Evolutionary conservation across 2,113 vertebrate species (phyloP).

Genomic region (Pandion haliaetus): DNA sequence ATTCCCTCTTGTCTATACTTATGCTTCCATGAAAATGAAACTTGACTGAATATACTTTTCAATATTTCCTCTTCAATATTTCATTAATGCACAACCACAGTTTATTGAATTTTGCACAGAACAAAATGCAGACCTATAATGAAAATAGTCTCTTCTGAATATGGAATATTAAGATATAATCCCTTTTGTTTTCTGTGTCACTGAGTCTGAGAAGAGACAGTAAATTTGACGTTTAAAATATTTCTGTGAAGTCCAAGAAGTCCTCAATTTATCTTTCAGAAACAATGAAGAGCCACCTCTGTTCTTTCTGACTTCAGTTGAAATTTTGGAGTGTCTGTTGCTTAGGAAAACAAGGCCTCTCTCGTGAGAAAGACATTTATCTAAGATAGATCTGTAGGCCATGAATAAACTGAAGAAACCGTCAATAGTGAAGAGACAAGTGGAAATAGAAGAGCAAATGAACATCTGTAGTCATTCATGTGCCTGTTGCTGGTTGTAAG

Average conservation of each 20-base stretch:
- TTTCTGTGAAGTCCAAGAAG: background rate
- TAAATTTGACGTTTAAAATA: background rate
- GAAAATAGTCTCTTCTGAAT: background rate
- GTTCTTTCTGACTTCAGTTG: background rate
- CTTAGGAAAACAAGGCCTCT: background rate
- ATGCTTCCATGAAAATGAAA: conserved; percentile 2
- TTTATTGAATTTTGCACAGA: conserved; percentile 3
- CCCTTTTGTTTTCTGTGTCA: background rate
- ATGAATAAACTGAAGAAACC: background rate
- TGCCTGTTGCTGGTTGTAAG: background rate
- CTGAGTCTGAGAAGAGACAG: background rate
- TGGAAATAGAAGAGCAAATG: background rate
- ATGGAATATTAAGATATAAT: background rate
- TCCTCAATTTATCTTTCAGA: background rate
- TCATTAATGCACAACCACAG: background rate
- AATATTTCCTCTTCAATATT: conserved; percentile 53
- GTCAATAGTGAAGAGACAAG: background rate
- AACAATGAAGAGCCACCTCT: background rate
- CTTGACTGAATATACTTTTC: conserved; percentile 33
- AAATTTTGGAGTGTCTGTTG: background rate
- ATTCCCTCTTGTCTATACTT: conserved; percentile 3
- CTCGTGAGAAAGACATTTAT: background rate
- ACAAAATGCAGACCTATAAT: background rate
- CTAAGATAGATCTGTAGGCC: background rate
- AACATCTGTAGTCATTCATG: fast-evolving